Percentiles rank a stretch among this genome's conserved stretches.
These are phyloP conservation scores for Aplodontia rufa DNA, from an alignment of 2,113 vertebrate genomes.

Conservation along the genomic window DNA sequence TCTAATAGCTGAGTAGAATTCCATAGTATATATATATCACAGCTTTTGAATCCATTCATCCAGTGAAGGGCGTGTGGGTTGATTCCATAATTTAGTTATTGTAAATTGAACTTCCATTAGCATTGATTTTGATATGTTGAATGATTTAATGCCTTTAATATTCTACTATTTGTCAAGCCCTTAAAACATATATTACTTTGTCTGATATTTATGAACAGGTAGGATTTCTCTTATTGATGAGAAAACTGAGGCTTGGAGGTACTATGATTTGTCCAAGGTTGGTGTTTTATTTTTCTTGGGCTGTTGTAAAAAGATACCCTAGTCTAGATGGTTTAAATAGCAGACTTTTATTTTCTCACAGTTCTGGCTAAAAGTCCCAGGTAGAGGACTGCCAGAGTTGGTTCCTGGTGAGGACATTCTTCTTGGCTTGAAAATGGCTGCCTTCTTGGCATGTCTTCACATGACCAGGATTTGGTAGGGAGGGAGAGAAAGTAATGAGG, in stretches of 20 bases:
- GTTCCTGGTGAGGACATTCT: not conserved
- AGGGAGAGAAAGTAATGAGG: not conserved
- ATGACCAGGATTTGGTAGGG: not conserved
- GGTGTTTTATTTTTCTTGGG: not conserved
- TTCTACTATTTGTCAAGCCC: slow-evolving; percentile 14
- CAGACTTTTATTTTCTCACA: not conserved
- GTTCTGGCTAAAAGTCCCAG: not conserved
- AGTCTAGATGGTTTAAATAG: not conserved
- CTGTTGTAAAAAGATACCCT: not conserved
- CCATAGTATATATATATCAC: too few relatives aligned
- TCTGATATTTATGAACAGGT: not conserved
- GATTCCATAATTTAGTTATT: too few relatives aligned
- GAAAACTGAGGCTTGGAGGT: slow-evolving; percentile 26
- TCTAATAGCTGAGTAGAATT: too few relatives aligned
- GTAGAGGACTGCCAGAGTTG: not conserved
- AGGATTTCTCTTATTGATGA: slow-evolving; percentile 35
- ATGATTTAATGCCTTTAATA: not conserved
- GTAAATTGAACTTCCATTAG: too few relatives aligned
- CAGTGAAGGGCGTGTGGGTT: too few relatives aligned
- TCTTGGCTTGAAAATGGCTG: not conserved
- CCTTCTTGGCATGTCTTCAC: not conserved
- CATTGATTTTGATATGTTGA: too few relatives aligned
- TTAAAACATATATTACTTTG: slow-evolving; percentile 9
- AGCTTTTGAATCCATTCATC: too few relatives aligned
- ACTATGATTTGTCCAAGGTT: not conserved